Evolutionary conservation across 2,797 vertebrate species (phyloP), one percentile per base, ranked within the genome.

Genomic region (Micromesistius poutassou): DNA sequence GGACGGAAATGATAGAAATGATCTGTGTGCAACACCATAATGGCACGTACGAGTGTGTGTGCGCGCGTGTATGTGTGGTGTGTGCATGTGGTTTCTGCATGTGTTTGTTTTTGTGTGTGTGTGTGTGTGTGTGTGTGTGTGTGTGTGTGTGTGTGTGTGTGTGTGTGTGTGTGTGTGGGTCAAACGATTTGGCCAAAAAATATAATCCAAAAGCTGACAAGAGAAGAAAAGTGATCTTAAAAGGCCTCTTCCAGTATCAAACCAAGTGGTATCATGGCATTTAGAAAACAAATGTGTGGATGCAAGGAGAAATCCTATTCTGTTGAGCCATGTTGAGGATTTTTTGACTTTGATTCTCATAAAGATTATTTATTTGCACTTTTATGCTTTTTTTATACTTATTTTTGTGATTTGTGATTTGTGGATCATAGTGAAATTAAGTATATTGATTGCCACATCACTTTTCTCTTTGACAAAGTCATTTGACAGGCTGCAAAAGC

Each of bases 21-120:
- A 42, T 42, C 82, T 88, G 80, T 73, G 82, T 76, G 35, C 80
- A 79, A 78, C 82, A 86, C 83, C 84, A 86, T 83, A 89, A 91
- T 91, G 30, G 46, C 35, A 35, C 38, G 33, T 46, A 31, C 16
- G 36, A 30, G 46, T 70, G 66, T 79, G 74, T 79, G 77, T 81
- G 73, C 72, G 62, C 75, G 78, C 50, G 35, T 73, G 71, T 71
- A 40, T 50, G 66, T n/a, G 68, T 73, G 74, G 75, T 77, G 62
- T 77, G 75, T 46, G 74, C 73, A 73, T 71, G 31, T 78, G 81
- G 73, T 70, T 72, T 77, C 62, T 71, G 72, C 35, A 38, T 70
- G 75, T 31, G 75, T 78, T 72, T 68, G 72, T 68, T 46, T 68
- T 72, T 72, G 70, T n/a, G 78, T 72, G 62, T 79, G 74, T 13